A percentile compares a stretch with the other conserved stretches of the same genome.
phyloP scores from a whole-genome alignment of 2,888 invertebrate species.

The Operophtera brumata region DNA sequence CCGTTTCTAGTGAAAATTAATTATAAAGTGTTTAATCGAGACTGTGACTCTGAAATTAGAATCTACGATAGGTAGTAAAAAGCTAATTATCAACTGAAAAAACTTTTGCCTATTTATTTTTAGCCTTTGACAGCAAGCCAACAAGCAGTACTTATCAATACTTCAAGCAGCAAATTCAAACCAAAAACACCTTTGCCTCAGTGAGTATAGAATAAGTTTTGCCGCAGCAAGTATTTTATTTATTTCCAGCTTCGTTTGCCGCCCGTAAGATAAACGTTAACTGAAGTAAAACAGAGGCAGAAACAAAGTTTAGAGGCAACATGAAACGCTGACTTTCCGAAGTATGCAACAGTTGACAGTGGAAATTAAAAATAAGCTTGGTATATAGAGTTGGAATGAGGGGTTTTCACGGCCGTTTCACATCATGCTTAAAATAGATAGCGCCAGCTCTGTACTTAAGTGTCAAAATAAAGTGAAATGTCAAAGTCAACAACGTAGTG shows the following conservation, averaged over 20 bases:
- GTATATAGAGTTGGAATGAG: conserved; percentile 19
- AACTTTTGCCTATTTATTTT: neutral
- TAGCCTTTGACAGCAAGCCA: neutral
- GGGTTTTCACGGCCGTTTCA: too few relatives aligned
- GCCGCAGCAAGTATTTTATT: neutral
- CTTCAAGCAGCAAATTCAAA: neutral
- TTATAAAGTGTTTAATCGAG: neutral
- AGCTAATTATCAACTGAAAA: neutral
- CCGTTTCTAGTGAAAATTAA: too few relatives aligned
- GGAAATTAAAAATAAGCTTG: conserved; percentile 31
- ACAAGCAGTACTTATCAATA: neutral
- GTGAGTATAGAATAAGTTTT: neutral
- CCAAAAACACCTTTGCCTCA: neutral
- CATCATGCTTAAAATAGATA: too few relatives aligned
- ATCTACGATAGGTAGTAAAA: too few relatives aligned
- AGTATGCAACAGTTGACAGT: conserved; percentile 24
- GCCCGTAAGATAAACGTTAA: conserved; percentile 16
- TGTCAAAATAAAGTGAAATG: too few relatives aligned
- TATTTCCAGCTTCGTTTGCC: conserved; percentile 13
- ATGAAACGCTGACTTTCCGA: conserved; percentile 17
- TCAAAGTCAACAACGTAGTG: too few relatives aligned
- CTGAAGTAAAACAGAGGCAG: conserved; percentile 13
- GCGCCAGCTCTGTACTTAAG: too few relatives aligned
- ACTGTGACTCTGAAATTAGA: neutral
- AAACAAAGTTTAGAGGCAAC: conserved; percentile 8